phyloP scores from a whole-genome alignment of 2,888 invertebrate species.

The Leptopilina myrica region DNA sequence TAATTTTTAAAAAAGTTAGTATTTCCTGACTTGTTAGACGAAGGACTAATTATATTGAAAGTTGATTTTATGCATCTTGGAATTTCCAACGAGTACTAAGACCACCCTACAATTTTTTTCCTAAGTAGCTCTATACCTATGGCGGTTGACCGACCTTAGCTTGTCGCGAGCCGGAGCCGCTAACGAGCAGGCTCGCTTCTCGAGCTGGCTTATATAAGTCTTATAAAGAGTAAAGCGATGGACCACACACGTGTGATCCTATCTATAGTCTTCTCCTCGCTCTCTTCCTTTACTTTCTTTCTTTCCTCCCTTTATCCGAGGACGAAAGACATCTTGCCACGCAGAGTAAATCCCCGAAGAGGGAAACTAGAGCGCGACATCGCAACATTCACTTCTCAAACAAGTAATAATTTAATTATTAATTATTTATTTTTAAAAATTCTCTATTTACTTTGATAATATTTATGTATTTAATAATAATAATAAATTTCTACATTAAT shows the following conservation, averaged over 20 bases:
- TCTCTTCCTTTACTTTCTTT: constrained; percentile 45
- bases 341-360: constrained; percentile 31
- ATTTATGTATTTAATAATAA: no score
- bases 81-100: constrained; percentile 40
- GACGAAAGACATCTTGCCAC: constrained; percentile 43
- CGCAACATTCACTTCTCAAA: constrained; percentile 17
- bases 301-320: constrained; percentile 53
- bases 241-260: constrained; percentile 76
- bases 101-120: constrained; percentile 47
- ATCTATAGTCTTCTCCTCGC: constrained; percentile 64
- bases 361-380: constrained; percentile 39
- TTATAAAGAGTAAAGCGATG: constrained; percentile 75
- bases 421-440: no score
- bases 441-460: no score
- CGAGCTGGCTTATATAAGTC: constrained; percentile 74
- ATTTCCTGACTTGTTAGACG: neutral
- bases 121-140: constrained; percentile 46
- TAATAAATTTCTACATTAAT: no score
- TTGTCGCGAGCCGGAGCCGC: constrained; percentile 76
- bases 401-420: neutral
- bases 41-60: constrained; percentile 37
- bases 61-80: constrained; percentile 37
- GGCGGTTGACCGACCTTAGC: constrained; percentile 59
- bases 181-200: constrained; percentile 72
- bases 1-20: neutral